Percentiles rank a stretch among this genome's conserved stretches.
Evolutionary conservation across 2,797 vertebrate genomes (phyloP).

Genomic region (Anguilla megastoma): DNA sequence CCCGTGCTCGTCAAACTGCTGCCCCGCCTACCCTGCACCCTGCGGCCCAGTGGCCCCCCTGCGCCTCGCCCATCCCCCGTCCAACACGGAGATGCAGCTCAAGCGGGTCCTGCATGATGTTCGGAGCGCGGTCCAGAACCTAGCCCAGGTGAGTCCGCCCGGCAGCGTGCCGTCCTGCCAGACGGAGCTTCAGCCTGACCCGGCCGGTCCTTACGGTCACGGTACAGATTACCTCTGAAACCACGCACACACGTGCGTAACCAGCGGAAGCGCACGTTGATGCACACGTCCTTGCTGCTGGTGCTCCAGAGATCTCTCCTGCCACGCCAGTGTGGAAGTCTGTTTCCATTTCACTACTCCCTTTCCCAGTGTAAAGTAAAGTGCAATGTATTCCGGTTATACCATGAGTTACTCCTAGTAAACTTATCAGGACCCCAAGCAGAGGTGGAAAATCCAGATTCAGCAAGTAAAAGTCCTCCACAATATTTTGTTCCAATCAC

Average conservation of each 20-base stretch:
- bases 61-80: constrained; percentile 62
- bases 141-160: constrained; percentile 77
- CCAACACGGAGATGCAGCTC: constrained; percentile 90
- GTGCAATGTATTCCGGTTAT: background rate
- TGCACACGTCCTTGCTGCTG: background rate
- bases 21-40: constrained; percentile 13
- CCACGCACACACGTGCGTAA: background rate
- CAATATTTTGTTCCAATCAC: too few relatives aligned
- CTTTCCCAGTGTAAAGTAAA: too few relatives aligned
- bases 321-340: background rate
- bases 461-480: too few relatives aligned
- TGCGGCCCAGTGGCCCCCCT: constrained; percentile 54
- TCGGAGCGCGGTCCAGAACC: constrained; percentile 84
- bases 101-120: constrained; percentile 91
- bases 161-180: background rate
- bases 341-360: background rate
- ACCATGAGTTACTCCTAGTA: background rate
- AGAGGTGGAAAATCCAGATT: too few relatives aligned
- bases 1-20: constrained; percentile 20
- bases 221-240: background rate
- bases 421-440: background rate
- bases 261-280: background rate
- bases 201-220: background rate
- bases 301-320: background rate
- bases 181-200: background rate